phyloP scores from a whole-genome alignment of 2,113 vertebrate genomes.

The Capreolus pygargus region DNA sequence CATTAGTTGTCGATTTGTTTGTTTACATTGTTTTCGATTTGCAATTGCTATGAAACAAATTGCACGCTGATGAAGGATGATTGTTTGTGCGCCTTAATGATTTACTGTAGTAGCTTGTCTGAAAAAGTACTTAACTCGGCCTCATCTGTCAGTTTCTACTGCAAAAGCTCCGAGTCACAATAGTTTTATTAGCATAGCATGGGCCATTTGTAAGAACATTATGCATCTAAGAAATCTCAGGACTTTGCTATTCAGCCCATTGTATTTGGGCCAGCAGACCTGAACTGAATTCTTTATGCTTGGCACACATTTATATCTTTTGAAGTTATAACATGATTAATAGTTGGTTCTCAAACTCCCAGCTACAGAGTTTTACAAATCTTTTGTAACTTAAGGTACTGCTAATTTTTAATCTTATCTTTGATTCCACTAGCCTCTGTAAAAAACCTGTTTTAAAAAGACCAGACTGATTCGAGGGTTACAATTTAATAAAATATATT shows the following conservation, averaged over 20 bases:
- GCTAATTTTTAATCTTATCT: not conserved
- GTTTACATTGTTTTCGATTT: conserved; percentile 87
- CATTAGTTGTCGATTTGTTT: conserved; percentile 88
- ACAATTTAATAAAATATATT: not conserved
- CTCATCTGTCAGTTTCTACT: conserved; percentile 85
- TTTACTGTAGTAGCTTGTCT: conserved; percentile 83
- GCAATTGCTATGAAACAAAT: conserved; percentile 85
- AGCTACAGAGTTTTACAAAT: conserved; percentile 52
- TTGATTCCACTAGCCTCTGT: not conserved
- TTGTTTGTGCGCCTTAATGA: conserved; percentile 83
- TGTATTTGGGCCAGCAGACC: conserved; percentile 74
- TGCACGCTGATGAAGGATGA: conserved; percentile 82
- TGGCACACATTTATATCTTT: conserved; percentile 67
- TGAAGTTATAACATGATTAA: conserved; percentile 67
- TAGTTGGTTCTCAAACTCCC: conserved; percentile 43
- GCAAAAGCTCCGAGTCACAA: conserved; percentile 83
- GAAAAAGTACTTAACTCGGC: conserved; percentile 84
- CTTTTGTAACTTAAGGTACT: not conserved
- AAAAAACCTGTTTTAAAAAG: not conserved
- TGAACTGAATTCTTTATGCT: conserved; percentile 77
- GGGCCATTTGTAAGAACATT: conserved; percentile 82
- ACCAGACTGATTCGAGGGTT: not conserved
- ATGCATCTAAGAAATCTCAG: conserved; percentile 78
- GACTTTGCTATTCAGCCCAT: conserved; percentile 78
- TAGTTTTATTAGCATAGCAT: conserved; percentile 86